Base-by-base conservation (phyloP, 30 jellyfish, hydroid and myxozoan species). In the Hydractinia symbiolongicarpus region DNA sequence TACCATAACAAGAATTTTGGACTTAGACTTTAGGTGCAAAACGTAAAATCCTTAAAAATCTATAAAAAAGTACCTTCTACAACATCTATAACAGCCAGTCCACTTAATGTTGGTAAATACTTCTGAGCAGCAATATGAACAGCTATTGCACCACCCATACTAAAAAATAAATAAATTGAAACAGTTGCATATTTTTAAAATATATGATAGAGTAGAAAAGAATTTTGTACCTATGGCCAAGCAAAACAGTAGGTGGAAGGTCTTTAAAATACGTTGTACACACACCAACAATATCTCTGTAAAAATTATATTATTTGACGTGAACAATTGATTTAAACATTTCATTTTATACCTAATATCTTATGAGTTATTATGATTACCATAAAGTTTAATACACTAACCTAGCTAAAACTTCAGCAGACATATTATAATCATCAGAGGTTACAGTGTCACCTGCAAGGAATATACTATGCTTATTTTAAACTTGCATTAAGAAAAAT, bases 61-160 rank as follows among this genome's bases (percentile, higher is more conserved):
- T 3, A 68, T 11, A 68, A 68, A 68, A 11, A 68, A 68, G 1
- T 61, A 91, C 98, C 98, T 86, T 91, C 98, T 49, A 91, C 98
- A 4, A 91, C 98, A 86, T 91, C 98, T n/a, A 91, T 91, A 15
- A 91, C 98, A 77, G 91, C 98, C 66, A 91, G 76, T 19, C 95
- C 95, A 72, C 50, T 84, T 15, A 91, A 64, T 4, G 92, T 79
- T 72, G 85, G 88, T 49, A 91, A 57, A 13, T 85, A 67, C 15
- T 83, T 76, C 14, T 75, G 30, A 16, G 83, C 90, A 50, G 96
- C 98, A 19, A 82, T 82, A 77, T 91, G 98, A 20, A 87, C 96
- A 5, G 98, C 98, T 5, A 91, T 86, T 60, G 96, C 96, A 49
- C 98, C 98, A 5, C 98, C 98, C 96, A 91, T 86, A 56, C 98